Percentiles rank a stretch among this genome's conserved stretches.
Evolutionary conservation across 2,888 invertebrate genomes (phyloP).

Genomic region (Dicranocentrus wangi): DNA sequence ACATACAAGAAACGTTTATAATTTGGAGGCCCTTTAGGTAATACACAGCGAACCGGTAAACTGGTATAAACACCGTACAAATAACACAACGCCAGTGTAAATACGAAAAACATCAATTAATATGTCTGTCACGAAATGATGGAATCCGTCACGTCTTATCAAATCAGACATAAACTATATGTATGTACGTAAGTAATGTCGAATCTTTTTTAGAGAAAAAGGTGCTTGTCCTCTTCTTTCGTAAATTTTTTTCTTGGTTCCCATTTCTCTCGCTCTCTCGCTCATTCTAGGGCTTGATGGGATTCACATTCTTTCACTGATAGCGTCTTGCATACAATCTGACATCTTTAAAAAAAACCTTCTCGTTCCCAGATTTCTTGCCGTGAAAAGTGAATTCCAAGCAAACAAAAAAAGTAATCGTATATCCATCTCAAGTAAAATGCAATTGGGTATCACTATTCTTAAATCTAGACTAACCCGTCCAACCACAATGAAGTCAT

Average conservation of each 20-base stretch:
- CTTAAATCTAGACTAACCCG: conserved; percentile 53
- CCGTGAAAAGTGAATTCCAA: conserved; percentile 32
- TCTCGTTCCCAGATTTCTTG: conserved; percentile 19
- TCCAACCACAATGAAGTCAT: conserved; percentile 63
- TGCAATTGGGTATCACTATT: neutral
- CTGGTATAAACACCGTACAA: too few relatives aligned
- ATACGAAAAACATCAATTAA: conserved; percentile 49
- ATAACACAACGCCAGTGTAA: too few relatives aligned
- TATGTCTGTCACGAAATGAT: conserved; percentile 56
- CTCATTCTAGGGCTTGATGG: conserved; percentile 2
- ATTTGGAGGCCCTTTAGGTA: too few relatives aligned
- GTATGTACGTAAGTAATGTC: neutral
- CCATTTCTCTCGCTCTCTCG: neutral
- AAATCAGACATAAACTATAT: conserved; percentile 36
- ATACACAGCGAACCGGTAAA: too few relatives aligned
- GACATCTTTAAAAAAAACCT: conserved; percentile 10
- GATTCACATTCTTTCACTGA: neutral
- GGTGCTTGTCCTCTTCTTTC: conserved; percentile 34
- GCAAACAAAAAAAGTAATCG: conserved; percentile 17
- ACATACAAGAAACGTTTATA: neutral
- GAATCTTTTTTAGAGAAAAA: conserved; percentile 6
- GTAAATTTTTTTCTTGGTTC: neutral
- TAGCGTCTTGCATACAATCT: conserved; percentile 7
- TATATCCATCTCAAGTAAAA: too few relatives aligned
- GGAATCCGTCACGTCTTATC: conserved; percentile 53